phyloP scores from a whole-genome alignment of 2,113 vertebrate species.

The Tragelaphus buxtoni region DNA sequence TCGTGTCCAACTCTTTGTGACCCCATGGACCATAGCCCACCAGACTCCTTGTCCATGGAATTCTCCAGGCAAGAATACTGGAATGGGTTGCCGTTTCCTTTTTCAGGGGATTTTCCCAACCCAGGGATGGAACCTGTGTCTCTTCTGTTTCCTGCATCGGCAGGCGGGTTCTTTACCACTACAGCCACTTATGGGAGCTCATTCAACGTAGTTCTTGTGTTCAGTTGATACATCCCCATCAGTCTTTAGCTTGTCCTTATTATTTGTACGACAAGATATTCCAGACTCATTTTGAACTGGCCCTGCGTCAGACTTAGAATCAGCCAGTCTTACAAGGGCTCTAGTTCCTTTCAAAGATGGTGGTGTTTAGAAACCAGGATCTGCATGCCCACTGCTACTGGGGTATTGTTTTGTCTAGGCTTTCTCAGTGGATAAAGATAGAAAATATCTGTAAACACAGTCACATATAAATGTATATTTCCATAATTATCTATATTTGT shows the following conservation, averaged over 20 bases:
- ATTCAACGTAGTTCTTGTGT: not conserved
- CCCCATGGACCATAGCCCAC: not conserved
- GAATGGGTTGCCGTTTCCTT: not conserved
- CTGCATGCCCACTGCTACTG: not conserved
- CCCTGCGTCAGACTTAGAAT: not conserved
- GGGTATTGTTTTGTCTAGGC: too few species aligned
- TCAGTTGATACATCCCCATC: not conserved
- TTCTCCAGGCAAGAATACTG: not conserved
- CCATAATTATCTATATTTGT: not conserved
- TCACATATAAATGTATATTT: accelerated
- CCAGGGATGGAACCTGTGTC: not conserved
- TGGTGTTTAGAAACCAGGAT: not conserved
- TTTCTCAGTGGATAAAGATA: not conserved
- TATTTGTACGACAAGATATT: not conserved
- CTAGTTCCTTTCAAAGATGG: not conserved
- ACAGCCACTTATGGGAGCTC: not conserved
- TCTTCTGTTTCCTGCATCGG: not conserved
- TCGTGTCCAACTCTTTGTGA: not conserved
- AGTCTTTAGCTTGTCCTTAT: not conserved
- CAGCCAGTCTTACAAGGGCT: not conserved
- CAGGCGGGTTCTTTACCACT: not conserved
- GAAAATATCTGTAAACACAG: not conserved
- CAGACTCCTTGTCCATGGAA: not conserved
- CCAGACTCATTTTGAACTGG: not conserved
- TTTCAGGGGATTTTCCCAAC: not conserved